Evolutionary conservation across 2,888 invertebrate species (phyloP), one percentile per base, ranked within the genome.

Genomic region (Chironomus tentans): DNA sequence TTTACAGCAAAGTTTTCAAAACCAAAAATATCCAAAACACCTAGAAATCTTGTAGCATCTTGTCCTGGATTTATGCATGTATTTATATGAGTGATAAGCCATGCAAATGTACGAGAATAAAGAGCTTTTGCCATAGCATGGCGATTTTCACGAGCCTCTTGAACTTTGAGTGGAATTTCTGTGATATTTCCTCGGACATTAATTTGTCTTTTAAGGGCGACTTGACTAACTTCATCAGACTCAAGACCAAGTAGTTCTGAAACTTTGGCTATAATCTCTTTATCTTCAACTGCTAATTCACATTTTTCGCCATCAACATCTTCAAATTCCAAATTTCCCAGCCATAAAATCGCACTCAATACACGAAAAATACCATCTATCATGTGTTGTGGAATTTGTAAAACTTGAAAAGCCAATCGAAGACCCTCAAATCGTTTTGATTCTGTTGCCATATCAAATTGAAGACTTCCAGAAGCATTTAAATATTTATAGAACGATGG

Each of bases 51-150:
- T 12, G 89, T 86, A 12, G 91, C 90, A 80, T 94, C 92, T 78
- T 92, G 90, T 7, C 94, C 95, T 0, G 95, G 95, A 83, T 94
- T 93, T 62, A 94, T 94, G 80, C 95, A 95, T 77, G 91, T 92
- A 85, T 96, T 96, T 77, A 96, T 95, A 85, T 95, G 94, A 76
- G 92, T 91, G 15, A 96, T 94, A 21, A 96, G 87, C 95, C 95
- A 96, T 7, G 93, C 93, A 85, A 96, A 96, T 3, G 94, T 93
- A 77, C 94, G 87, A 0, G 95, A 91, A 84, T 96, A 96, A 0
- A 96, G 85, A 0, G 95, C 95, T 81, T 95, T 94, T 0, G 95
- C 92, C 95, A 95, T 95, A 0, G 95, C 94, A 85, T 96, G 94
- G 4, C 95, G 88, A 83, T 95, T 95, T 84, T 96, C 95, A 62